These are phyloP conservation scores for Tricholaema leucomelas DNA, from an alignment of 2,113 vertebrate genomes.

Conservation along the genomic window DNA sequence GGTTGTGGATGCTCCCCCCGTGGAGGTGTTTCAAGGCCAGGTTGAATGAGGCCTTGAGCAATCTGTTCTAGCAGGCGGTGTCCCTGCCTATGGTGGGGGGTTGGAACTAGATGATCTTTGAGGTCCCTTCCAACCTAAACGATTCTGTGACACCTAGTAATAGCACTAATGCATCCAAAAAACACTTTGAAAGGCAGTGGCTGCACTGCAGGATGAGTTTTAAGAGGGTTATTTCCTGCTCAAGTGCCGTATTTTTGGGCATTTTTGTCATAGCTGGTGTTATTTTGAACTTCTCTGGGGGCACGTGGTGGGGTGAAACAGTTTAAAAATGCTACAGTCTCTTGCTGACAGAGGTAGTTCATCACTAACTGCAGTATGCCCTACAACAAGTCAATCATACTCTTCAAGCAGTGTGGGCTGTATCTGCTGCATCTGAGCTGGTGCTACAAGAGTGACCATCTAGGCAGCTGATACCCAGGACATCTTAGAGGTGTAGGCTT, in stretches of 20 bases:
- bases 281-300: neutral
- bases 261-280: neutral
- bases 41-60: too few relatives aligned
- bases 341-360: neutral
- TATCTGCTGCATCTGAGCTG: neutral
- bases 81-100: too few relatives aligned
- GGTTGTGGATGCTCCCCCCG: too few relatives aligned
- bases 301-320: neutral
- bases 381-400: too few relatives aligned
- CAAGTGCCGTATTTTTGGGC: neutral
- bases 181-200: neutral
- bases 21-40: too few relatives aligned
- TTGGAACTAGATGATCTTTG: too few relatives aligned
- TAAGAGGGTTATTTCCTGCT: neutral
- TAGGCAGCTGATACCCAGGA: neutral
- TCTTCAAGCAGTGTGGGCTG: neutral
- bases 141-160: too few relatives aligned
- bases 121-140: too few relatives aligned
- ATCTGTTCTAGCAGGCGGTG: too few relatives aligned
- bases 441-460: neutral
- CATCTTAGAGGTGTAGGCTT: too few relatives aligned
- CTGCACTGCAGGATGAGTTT: neutral
- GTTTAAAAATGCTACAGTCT: neutral
- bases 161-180: neutral
- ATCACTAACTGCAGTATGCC: neutral